These are phyloP conservation scores for Takifugu bimaculatus DNA, from an alignment of 2,113 vertebrate genomes.

Conservation along the genomic window DNA sequence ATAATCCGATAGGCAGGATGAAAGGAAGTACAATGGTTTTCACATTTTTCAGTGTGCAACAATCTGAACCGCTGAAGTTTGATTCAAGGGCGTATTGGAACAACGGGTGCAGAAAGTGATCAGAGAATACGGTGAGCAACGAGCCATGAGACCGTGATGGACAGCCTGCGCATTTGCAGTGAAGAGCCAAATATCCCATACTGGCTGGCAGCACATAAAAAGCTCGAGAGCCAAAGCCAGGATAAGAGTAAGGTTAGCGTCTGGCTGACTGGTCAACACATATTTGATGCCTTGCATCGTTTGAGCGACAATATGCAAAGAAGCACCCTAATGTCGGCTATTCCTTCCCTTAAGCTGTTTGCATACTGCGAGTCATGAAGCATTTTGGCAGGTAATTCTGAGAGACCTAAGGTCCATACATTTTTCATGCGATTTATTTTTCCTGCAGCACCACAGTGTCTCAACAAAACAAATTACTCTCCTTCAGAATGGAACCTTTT, in stretches of 20 bases:
- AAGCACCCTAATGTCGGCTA: constrained; percentile 21
- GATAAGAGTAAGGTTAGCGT: neutral
- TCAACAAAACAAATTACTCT: constrained; percentile 68
- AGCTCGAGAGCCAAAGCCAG: neutral
- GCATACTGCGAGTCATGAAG: constrained; percentile 72
- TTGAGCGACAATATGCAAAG: constrained; percentile 40
- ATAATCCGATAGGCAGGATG: neutral
- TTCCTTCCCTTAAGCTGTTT: constrained; percentile 60
- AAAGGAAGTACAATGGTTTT: too few relatives aligned
- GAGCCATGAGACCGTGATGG: constrained; percentile 2
- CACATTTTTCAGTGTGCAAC: too few relatives aligned
- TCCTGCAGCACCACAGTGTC: constrained; percentile 54
- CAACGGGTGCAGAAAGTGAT: constrained; percentile 22
- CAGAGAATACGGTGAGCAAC: constrained; percentile 24
- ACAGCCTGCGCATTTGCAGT: constrained; percentile 11
- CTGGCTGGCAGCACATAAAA: neutral
- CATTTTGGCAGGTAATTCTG: constrained; percentile 75
- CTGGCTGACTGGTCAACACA: constrained; percentile 12
- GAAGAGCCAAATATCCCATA: neutral
- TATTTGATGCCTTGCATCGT: constrained; percentile 36
- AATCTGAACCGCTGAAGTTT: constrained; percentile 26
- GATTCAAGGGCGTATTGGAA: constrained; percentile 9
- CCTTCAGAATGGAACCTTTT: constrained; percentile 30
- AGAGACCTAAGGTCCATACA: constrained; percentile 63
- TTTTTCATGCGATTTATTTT: constrained; percentile 71